Evolutionary conservation across 2,113 vertebrate genomes (phyloP).

Genomic region (Zapornia atra): DNA sequence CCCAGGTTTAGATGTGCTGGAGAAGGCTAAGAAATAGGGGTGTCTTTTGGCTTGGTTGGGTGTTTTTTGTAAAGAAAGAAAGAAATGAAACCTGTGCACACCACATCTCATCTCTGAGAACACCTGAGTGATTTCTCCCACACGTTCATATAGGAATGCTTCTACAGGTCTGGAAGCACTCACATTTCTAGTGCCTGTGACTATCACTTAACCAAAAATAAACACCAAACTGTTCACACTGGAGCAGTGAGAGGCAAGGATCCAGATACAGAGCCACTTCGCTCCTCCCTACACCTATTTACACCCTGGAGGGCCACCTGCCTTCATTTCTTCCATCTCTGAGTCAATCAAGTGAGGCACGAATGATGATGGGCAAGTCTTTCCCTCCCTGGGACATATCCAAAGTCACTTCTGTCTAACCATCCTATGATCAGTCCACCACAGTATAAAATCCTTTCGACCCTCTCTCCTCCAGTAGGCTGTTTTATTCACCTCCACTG

Average conservation of each 20-base stretch:
- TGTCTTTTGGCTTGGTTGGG: not conserved
- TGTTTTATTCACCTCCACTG: not conserved
- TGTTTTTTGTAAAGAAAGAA: not conserved
- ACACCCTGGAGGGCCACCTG: not conserved
- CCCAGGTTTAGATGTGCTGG: not conserved
- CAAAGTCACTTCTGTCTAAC: not conserved
- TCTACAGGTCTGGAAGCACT: not conserved
- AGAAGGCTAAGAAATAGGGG: not conserved
- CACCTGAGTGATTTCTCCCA: not conserved
- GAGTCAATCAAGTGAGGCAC: not conserved
- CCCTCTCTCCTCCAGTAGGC: not conserved
- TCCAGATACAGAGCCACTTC: not conserved
- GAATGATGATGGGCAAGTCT: not conserved
- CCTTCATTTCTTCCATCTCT: not conserved
- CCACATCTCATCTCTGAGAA: not conserved
- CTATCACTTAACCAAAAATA: not conserved
- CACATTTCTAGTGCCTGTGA: not conserved
- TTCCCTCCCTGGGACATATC: not conserved
- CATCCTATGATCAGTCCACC: not conserved
- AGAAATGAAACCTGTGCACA: not conserved
- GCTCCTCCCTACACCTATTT: not conserved
- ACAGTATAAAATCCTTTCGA: not conserved
- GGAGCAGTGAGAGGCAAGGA: not conserved
- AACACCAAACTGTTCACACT: not conserved
- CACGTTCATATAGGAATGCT: not conserved